Evolutionary conservation across 64 coral and sea anemone species (phyloP).

Genomic region (Montipora efflorescens): DNA sequence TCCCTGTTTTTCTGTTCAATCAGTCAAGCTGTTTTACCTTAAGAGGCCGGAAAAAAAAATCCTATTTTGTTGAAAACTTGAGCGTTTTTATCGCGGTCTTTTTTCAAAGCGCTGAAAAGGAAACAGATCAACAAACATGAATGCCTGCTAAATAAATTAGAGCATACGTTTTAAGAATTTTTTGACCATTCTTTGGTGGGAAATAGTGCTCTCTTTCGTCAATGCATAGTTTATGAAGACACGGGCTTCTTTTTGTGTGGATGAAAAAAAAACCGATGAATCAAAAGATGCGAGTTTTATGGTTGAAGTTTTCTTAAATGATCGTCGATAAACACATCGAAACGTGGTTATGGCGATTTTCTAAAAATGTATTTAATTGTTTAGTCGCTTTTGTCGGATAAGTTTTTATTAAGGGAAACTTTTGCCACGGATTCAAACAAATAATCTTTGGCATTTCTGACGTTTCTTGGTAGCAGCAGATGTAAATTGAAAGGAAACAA

Average conservation of each 20-base stretch:
- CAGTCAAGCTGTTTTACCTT: slow-evolving; percentile 21
- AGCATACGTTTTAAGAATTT: no score
- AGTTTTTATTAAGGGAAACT: slow-evolving; percentile 2
- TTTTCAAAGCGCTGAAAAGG: not conserved
- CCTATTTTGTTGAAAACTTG: not conserved
- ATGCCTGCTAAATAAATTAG: not conserved
- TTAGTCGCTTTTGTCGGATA: not conserved
- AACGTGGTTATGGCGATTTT: no score
- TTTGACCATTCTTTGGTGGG: not conserved
- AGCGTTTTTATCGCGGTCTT: not conserved
- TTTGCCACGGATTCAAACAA: slow-evolving; percentile 1
- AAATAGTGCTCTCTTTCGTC: not conserved
- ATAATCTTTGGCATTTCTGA: not conserved
- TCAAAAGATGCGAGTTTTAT: not conserved
- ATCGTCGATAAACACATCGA: not conserved
- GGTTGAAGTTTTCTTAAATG: not conserved
- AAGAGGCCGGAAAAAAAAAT: slow-evolving; percentile 56
- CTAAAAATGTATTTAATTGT: not conserved
- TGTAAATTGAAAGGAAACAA: slow-evolving; percentile 27
- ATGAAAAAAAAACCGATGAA: not conserved
- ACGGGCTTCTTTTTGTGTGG: not conserved
- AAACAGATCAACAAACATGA: not conserved
- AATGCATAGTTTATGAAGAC: not conserved
- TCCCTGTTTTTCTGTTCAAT: not conserved
- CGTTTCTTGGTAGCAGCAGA: slow-evolving; percentile 20